phyloP scores from a whole-genome alignment of 1,140 invertebrate species.

The Homalodisca vitripennis region DNA sequence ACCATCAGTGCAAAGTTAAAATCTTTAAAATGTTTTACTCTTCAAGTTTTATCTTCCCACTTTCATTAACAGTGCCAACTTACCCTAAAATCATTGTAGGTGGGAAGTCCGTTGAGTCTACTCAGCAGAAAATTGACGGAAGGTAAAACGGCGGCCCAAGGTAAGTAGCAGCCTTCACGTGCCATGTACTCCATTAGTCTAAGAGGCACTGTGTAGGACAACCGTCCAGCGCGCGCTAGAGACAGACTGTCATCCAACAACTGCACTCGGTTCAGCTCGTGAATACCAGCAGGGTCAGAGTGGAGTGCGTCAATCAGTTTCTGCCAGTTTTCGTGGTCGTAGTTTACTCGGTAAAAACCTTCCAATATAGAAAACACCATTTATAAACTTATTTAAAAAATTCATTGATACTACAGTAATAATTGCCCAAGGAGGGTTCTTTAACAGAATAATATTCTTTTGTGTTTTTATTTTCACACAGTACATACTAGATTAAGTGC shows the following conservation, averaged over 20 bases:
- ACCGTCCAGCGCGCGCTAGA: slow-evolving; percentile 57
- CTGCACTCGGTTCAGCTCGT: slow-evolving; percentile 67
- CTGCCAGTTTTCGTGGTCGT: slow-evolving; percentile 66
- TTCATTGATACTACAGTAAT: too few relatives aligned
- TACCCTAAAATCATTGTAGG: not conserved
- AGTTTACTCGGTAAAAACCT: slow-evolving; percentile 75
- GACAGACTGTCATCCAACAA: slow-evolving; percentile 81
- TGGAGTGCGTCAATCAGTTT: slow-evolving; percentile 56
- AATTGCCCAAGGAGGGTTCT: too few relatives aligned
- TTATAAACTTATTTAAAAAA: not conserved
- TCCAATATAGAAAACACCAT: not conserved
- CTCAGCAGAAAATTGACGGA: not conserved
- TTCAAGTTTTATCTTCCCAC: too few relatives aligned
- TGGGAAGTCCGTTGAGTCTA: not conserved
- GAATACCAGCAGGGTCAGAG: slow-evolving; percentile 49
- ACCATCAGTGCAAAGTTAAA: too few relatives aligned
- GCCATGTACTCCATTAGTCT: slow-evolving; percentile 48
- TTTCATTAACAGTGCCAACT: not conserved
- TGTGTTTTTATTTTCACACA: too few relatives aligned
- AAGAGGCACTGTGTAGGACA: slow-evolving; percentile 47
- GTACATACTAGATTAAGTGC: too few relatives aligned
- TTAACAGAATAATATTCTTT: too few relatives aligned
- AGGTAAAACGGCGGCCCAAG: slow-evolving; percentile 11
- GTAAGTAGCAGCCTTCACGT: slow-evolving; percentile 45
- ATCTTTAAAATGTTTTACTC: too few relatives aligned